A percentile compares a stretch with the other conserved stretches of the same genome.
Evolutionary conservation across 2,797 vertebrate species (phyloP).

Genomic region (Rhinophrynus dorsalis): DNA sequence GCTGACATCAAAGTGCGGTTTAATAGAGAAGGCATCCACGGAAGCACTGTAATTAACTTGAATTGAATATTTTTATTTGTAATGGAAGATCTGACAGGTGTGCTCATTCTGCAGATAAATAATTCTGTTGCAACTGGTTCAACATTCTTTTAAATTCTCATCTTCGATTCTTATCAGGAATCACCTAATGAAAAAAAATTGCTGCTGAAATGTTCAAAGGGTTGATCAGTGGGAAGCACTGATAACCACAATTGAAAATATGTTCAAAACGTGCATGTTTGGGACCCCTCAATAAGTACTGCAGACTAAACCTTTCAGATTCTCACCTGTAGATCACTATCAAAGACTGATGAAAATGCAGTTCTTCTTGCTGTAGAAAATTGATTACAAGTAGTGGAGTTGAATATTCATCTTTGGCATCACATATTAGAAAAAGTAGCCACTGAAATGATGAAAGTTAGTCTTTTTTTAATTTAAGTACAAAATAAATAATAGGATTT

Average conservation of each 20-base stretch:
- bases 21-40: slow-evolving; percentile 68
- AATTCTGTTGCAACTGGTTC: slow-evolving; percentile 74
- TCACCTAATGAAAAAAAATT: slow-evolving; percentile 68
- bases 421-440: background rate
- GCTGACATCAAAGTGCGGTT: slow-evolving; percentile 69
- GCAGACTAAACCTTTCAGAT: background rate
- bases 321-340: background rate
- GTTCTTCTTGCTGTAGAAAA: background rate
- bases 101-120: slow-evolving; percentile 64
- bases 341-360: background rate
- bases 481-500: no score
- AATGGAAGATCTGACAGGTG: slow-evolving; percentile 65
- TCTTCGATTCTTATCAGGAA: slow-evolving; percentile 66
- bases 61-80: slow-evolving; percentile 66
- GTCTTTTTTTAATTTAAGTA: no score
- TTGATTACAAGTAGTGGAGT: background rate
- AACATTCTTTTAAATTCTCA: slow-evolving; percentile 75
- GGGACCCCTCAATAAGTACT: background rate
- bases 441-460: no score
- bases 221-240: slow-evolving; percentile 57
- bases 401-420: background rate
- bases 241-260: slow-evolving; percentile 8
- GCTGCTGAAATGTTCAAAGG: slow-evolving; percentile 68
- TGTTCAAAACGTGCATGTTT: slow-evolving; percentile 2
- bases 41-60: slow-evolving; percentile 68